Evolutionary conservation across 1,140 invertebrate genomes (phyloP).

Genomic region (Colletes latitarsis): DNA sequence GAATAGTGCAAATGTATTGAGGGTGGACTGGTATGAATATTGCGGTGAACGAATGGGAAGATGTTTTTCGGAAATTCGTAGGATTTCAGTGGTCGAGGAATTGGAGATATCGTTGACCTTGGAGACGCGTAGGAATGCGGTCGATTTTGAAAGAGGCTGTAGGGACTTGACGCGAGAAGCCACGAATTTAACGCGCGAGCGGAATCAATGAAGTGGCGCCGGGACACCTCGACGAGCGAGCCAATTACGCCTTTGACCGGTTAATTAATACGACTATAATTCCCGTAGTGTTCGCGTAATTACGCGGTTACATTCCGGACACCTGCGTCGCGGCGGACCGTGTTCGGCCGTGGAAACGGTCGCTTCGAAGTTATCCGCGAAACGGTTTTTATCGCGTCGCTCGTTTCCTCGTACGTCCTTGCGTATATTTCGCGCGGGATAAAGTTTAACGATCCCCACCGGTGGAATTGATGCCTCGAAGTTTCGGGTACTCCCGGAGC

Average conservation of each 20-base stretch:
- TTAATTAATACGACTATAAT: constrained; percentile 61
- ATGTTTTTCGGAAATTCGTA: too few relatives aligned
- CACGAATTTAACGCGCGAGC: constrained; percentile 50
- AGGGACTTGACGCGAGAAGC: constrained; percentile 37
- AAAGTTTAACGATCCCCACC: too few relatives aligned
- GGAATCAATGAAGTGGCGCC: constrained; percentile 64
- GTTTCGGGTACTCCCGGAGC: too few relatives aligned
- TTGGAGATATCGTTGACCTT: constrained; percentile 8
- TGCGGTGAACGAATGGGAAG: too few relatives aligned
- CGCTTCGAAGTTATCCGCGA: not conserved
- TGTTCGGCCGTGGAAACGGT: not conserved
- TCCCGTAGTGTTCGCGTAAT: constrained; percentile 48
- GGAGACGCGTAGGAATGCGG: not conserved
- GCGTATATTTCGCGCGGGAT: too few relatives aligned
- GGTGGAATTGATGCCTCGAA: too few relatives aligned
- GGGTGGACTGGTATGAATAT: too few relatives aligned
- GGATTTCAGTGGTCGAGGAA: too few relatives aligned
- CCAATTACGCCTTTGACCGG: constrained; percentile 38
- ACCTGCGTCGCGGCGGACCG: constrained; percentile 8
- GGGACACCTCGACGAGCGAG: constrained; percentile 47
- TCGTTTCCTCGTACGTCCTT: too few relatives aligned
- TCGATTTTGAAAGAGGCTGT: not conserved
- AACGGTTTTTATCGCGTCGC: too few relatives aligned
- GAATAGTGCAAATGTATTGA: too few relatives aligned
- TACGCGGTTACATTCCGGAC: constrained; percentile 41